phyloP scores from a whole-genome alignment of 2,888 invertebrate genomes.

The Sesia apiformis region DNA sequence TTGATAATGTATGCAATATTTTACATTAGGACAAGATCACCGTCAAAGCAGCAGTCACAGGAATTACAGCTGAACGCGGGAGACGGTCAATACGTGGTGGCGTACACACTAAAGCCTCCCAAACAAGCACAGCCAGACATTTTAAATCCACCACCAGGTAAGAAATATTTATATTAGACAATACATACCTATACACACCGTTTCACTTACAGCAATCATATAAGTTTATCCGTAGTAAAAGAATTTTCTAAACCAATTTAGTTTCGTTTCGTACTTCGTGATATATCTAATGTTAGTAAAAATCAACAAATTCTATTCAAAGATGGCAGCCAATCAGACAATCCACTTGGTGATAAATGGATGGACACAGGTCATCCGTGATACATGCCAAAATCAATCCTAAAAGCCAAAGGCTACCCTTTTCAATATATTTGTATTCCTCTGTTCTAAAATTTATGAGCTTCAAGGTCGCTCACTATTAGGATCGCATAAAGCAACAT shows the following conservation, averaged over 20 bases:
- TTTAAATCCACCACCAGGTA: conserved; percentile 83
- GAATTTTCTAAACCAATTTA: not conserved
- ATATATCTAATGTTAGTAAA: not conserved
- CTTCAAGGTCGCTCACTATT: no score
- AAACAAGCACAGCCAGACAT: conserved; percentile 83
- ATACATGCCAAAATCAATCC: no score
- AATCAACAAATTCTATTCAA: no score
- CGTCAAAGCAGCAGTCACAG: conserved; percentile 50
- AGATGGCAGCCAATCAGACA: no score
- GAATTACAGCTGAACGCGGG: conserved; percentile 79
- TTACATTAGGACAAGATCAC: conserved; percentile 24
- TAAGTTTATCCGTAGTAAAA: not conserved
- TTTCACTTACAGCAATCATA: no score
- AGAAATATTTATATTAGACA: conserved; percentile 5
- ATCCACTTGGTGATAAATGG: no score
- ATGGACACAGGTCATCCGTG: no score
- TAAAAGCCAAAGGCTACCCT: no score
- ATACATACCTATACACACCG: not conserved
- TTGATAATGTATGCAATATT: no score
- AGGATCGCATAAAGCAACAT: no score
- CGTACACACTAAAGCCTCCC: conserved; percentile 85
- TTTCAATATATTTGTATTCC: no score
- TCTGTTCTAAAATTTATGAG: no score
- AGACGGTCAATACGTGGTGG: conserved; percentile 89
- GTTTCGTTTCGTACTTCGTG: not conserved